Base-by-base conservation (phyloP, 2,888 invertebrate species). In the Linnaemya vulpina region DNA sequence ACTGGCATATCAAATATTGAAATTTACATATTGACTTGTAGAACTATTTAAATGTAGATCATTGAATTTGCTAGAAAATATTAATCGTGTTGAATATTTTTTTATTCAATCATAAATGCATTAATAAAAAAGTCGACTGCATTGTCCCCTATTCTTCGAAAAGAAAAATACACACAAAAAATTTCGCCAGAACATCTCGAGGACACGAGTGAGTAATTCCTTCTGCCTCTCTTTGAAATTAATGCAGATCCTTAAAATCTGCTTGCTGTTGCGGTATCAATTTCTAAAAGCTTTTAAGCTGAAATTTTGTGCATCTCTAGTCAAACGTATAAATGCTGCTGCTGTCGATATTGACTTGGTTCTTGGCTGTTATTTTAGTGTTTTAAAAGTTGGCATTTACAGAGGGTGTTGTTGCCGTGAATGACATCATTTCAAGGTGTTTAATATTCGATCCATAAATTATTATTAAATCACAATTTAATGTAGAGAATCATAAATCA, bases 391-490 rank as follows among this genome's bases (percentile, higher is more conserved):
- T 9, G 1, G 51, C 20, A 71, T 67, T 30, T 38, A 53, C 60
- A 75, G 77, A 78, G 63, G 74, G 84, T 81, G 81, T 81, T 81
- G 81, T 81, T 55, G 53, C 35, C 11, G 1, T 2, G 53, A 71
- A 85, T 85, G 85, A 82, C 65, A 82, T 82, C 78, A 82, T 75
- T 75, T 75, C n/a, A 49, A 71, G 35, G 58, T 65, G 70, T 75
- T 77, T 75, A 58, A 51, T 70, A 30, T 22, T 15, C 43, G 63
- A 63, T 70, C 35, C 68, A 83, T 74, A 63, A 83, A 73, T 80
- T 40, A 58, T 17, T 74, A 67, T 74, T 40, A 70, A 68, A 73
- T 58, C 67, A 67, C 30, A 70, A 65, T 68, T 77, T 63, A 53
- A 65, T 49, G 15, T 67, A 25, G 20, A 38, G 38, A 78, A 22